Base-by-base conservation (phyloP, 1,140 invertebrate species). In the Drosophila repleta region DNA sequence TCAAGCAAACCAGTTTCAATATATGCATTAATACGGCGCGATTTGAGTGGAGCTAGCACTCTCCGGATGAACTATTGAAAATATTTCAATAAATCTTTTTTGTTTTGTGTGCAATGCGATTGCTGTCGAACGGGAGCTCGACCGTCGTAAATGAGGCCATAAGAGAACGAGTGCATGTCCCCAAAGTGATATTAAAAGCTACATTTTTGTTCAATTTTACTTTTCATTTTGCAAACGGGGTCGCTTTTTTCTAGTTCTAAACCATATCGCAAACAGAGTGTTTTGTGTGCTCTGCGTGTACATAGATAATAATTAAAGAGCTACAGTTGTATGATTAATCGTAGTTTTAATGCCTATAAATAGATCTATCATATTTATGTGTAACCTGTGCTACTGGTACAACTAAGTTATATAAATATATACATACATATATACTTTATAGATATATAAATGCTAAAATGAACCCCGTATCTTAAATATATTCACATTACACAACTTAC, bases 181-280 rank as follows among this genome's bases (percentile, higher is more conserved):
- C 71, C 71, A 68, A 74, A 74, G 71, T 74, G 71, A 74, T 74
- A 74, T 74, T 74, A 73, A 73, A 73, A 67, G 56, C 56, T 73
- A 73, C 57, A 69, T 60, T 61, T 73, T 60, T 53, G 43, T 64
- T 57, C 57, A 35, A 64, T 62, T 57, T 56, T 56, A 64, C 51
- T 64, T 41, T 73, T 73, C 64, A 72, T 53, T 61, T 73, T 72
- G 69, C 55, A 55, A 73, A 73, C 43, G 70, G 65, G 71, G 65
- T 74, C 70, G 56, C 65, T 73, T 61, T 55, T 46, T 67, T 73
- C 51, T 69, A 68, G 65, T 43, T 70, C 41, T 69, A 69, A 69
- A 51, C 26, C 29, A 58, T 48, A 18, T 35, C 39, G 41, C 51
- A 56, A 57, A 52, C 63, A 52, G 15, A 45, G 13, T 43, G 15